Percentiles rank a stretch among this genome's conserved stretches.
Conservation (phyloP, 2,888 invertebrate species). For the Plemyria rubiginata region DNA sequence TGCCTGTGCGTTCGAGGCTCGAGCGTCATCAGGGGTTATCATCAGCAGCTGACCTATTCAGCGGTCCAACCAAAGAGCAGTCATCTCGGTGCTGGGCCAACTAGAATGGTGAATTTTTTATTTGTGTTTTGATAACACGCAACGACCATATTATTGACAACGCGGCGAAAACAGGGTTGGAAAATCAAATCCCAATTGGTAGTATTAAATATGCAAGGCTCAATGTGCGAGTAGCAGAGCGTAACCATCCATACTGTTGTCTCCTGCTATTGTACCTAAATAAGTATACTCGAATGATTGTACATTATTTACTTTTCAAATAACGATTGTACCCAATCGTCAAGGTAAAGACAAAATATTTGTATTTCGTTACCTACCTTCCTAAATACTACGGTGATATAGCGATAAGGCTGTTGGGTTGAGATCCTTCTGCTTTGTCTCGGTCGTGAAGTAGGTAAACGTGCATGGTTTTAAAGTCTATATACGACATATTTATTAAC, state of each 20-base stretch:
- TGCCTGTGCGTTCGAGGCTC: conserved; percentile 68
- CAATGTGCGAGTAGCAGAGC: not conserved
- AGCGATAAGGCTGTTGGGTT: too few species aligned
- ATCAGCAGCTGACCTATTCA: conserved; percentile 57
- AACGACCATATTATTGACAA: not conserved
- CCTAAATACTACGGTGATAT: too few species aligned
- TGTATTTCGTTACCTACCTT: too few species aligned
- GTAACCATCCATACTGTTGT: not conserved
- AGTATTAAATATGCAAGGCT: not conserved
- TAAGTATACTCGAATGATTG: too few species aligned
- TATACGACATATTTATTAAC: too few species aligned
- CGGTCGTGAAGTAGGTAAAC: too few species aligned
- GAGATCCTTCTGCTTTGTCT: too few species aligned
- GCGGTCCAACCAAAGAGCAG: too few species aligned
- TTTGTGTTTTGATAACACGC: not conserved
- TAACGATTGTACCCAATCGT: too few species aligned
- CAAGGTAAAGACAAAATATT: too few species aligned
- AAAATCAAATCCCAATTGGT: not conserved
- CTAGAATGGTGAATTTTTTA: conserved; percentile 55
- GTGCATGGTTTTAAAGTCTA: too few species aligned
- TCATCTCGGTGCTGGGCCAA: conserved; percentile 56
- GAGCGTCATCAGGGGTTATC: conserved; percentile 71
- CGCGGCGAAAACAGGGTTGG: not conserved
- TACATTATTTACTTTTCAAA: too few species aligned
- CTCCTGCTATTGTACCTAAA: not conserved